Base-by-base conservation (phyloP, 2,797 vertebrate genomes). In the Sphenopsis melanotis region DNA sequence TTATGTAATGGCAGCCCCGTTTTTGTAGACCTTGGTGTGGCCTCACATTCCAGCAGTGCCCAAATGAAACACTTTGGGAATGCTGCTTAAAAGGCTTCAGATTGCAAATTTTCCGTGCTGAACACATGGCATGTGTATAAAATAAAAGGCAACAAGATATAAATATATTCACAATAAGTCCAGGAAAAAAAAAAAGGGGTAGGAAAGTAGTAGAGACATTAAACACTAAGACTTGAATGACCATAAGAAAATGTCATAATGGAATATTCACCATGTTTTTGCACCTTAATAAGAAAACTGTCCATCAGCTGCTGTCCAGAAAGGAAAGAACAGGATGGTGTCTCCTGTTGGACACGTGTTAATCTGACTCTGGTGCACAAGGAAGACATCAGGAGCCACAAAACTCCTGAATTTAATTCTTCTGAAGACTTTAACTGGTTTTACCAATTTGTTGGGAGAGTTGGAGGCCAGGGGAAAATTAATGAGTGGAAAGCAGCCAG, bases 401-500 rank as follows among this genome's bases (percentile, higher is more conserved):
- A 61, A 87, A 24, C 12, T 17, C 55, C 55, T 57, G 55, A 57
- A 36, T 16, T 36, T 16, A 57, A 57, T 57, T 56, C 93, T 66
- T 82, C 88, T 60, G 56, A 82, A 87, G 84, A 89, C 79, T 60
- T 64, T 11, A 87, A 92, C 68, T 81, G 80, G 59, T 70, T 92
- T 89, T 52, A 90, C 75, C 1, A 0, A 87, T 63, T 92, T 59
- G 26, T 55, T 39, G 60, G 71, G 53, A 80, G 74, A 85, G 52
- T 72, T 77, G 32, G n/a, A 92, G 55, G 46, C 89, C 32, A 78
- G 61, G 79, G 72, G 61, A 78, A 90, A 96, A 92, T 87, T 95
- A 96, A 95, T 46, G 42, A 95, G 75, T 91, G 87, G 94, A 95
- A 95, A 89, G 91, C 72, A 86, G 90, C 95, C 92, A 97, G 93